phyloP scores from a whole-genome alignment of 1,140 invertebrate species.

The Nilaparvata lugens region DNA sequence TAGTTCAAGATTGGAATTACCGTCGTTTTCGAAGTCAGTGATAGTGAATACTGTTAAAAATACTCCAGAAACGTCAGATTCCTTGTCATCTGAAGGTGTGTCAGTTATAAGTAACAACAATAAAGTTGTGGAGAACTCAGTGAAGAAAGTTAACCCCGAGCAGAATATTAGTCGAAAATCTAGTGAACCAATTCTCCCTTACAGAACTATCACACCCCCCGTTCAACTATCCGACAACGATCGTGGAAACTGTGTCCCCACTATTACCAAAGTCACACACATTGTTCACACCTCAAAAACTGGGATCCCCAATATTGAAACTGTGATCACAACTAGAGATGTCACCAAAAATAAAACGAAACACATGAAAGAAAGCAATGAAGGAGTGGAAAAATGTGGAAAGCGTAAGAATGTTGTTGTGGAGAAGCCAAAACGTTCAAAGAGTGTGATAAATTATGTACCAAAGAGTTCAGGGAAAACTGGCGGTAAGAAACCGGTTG shows the following conservation, averaged over 20 bases:
- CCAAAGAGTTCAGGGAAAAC: not conserved
- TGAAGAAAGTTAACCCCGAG: not conserved
- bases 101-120: not conserved
- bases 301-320: not conserved
- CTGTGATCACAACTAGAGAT: not conserved
- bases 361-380: not conserved
- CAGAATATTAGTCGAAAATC: not conserved
- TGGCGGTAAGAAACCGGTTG: not conserved
- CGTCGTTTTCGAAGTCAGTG: not conserved
- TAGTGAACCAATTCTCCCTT: not conserved
- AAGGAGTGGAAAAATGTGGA: too few relatives aligned
- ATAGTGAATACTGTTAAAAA: not conserved
- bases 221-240: slow-evolving; percentile 1
- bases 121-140: not conserved
- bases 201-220: slow-evolving; percentile 4
- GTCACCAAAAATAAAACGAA: not conserved
- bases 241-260: slow-evolving; percentile 13
- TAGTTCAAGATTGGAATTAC: not conserved
- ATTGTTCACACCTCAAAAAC: not conserved
- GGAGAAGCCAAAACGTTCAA: not conserved
- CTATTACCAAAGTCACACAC: slow-evolving; percentile 10
- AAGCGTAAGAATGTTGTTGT: not conserved
- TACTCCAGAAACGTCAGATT: not conserved
- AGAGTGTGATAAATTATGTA: not conserved
- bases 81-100: not conserved